Conservation (phyloP, 2,113 vertebrate species). For the cat (Felis catus) region F.catus_Fca126_mat1.0 CM031428.1:52991001-52991500, state of each 20-base stretch:
- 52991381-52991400: neutral
- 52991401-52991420: neutral
- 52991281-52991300: neutral
- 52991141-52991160: neutral
- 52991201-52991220: neutral
- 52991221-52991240: neutral
- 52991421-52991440: neutral
- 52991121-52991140: neutral
- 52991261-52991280: neutral
- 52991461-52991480: neutral
- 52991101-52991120: neutral
- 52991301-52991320: neutral
- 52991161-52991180: neutral
- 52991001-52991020: neutral
- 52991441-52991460: neutral
- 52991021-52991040: neutral
- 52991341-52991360: neutral
- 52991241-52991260: neutral
- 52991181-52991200: neutral
- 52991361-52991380: neutral
- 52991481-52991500: neutral
- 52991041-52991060: neutral
- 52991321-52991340: neutral
- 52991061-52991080: neutral
- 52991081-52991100: neutral